Evolutionary conservation across 1,140 invertebrate species (phyloP), one percentile per base, ranked within the genome.

Genomic region (Drosophila takahashii): DNA sequence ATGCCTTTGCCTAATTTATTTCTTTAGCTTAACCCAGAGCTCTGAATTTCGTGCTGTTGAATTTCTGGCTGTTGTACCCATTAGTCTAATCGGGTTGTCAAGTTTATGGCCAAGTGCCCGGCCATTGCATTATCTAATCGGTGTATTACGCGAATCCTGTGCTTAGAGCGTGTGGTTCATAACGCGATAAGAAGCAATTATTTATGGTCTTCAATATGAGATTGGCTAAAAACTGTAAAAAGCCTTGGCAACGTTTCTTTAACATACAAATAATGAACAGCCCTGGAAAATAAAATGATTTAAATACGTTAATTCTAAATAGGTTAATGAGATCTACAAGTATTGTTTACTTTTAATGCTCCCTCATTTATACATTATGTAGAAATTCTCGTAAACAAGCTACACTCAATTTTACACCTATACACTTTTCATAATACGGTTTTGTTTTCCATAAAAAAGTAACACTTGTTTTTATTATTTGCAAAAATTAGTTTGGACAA

Each of bases 111-210:
- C 50, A 75, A 67, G 26, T 41, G 26, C 15, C 32, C 16, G 29
- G 60, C 39, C 70, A 70, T 67, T 42, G 18, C 22, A 51, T 36
- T 67, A 67, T 70, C 66, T 70, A 70, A 70, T 70, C 66, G 34
- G 3, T 57, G 18, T 37, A 69, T 16, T 47, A 53, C 1, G 16
- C 1, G 27, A 69, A 47, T 56, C 41, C 22, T 16, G 3, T 4
- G 10, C 18, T 18, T 9, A 1, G 6, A 45, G 42, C 47, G 61
- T 65, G 61, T 36, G 11, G 47, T 15, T 42, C 62, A 65, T 65
- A 64, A 4, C 11, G 1, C 10, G 62, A 65, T 65, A 65, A 64
- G 61, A 45, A 56, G 2, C 27, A 16, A 10, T 44, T 69, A 70
- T 69, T 67, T 69, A 69, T 54, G 48, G 15, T 18, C 26, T 22